A percentile compares a stretch with the other conserved stretches of the same genome.
phyloP scores from a whole-genome alignment of 2,888 invertebrate genomes.

The Platycnemis pennipes region DNA sequence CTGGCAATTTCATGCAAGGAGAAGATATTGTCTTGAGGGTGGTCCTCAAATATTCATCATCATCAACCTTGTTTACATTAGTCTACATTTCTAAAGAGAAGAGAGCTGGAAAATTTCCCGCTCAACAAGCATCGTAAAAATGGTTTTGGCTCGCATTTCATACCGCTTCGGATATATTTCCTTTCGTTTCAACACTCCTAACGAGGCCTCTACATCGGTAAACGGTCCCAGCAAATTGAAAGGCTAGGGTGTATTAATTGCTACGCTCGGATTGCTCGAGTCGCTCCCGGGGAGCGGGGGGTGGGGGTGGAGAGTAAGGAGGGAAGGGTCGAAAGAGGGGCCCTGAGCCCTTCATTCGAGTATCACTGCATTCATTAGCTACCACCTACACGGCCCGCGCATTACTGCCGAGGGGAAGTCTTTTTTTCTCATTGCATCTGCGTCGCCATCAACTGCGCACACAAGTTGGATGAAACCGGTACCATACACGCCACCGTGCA shows the following conservation, averaged over 20 bases:
- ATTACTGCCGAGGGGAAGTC: neutral
- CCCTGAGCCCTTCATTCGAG: neutral
- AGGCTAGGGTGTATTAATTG: conserved; percentile 44
- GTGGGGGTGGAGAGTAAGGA: no score
- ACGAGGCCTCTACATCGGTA: neutral
- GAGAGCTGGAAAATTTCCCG: neutral
- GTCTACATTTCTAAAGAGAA: no score
- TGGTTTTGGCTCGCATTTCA: neutral
- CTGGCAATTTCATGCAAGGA: no score
- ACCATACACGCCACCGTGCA: conserved; percentile 1
- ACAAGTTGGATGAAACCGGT: conserved; percentile 24
- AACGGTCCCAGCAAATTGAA: conserved; percentile 42
- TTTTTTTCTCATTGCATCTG: neutral
- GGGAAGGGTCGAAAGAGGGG: no score
- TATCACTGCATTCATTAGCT: conserved; percentile 41
- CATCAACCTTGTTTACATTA: no score
- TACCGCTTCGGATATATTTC: neutral
- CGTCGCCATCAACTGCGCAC: conserved; percentile 34
- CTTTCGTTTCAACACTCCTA: conserved; percentile 21
- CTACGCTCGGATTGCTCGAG: conserved; percentile 7
- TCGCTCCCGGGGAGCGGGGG: neutral
- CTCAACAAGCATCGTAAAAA: neutral
- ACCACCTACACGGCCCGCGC: neutral
- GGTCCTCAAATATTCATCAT: no score
- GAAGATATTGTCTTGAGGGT: no score